Conservation (phyloP, 2,888 invertebrate genomes). For the Abrostola tripartita region DNA sequence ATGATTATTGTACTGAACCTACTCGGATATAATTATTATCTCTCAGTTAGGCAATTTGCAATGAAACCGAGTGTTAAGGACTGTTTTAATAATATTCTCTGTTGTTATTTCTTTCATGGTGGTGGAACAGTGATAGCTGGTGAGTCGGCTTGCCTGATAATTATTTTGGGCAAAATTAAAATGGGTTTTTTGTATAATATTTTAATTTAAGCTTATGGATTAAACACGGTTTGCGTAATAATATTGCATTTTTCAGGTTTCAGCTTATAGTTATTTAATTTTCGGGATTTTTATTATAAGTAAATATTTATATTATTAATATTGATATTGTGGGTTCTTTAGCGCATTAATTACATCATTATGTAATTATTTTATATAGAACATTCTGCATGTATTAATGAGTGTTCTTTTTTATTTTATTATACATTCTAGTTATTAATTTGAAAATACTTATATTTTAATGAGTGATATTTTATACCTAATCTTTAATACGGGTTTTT, state of each 20-base stretch:
- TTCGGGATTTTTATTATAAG: slow-evolving; percentile 8
- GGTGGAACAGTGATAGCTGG: slow-evolving; percentile 80
- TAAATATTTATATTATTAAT: slow-evolving; percentile 1
- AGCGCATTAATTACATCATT: background rate
- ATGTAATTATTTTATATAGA: background rate
- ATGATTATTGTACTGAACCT: too few species aligned
- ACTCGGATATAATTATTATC: too few species aligned
- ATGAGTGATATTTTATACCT: background rate
- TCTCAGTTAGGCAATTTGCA: too few species aligned
- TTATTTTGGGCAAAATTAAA: slow-evolving; percentile 63
- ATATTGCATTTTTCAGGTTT: slow-evolving; percentile 15
- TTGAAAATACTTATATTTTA: background rate
- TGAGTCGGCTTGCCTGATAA: slow-evolving; percentile 78
- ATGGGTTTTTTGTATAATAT: slow-evolving; percentile 52
- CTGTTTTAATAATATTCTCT: slow-evolving; percentile 30
- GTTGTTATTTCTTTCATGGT: slow-evolving; percentile 85
- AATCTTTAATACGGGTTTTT: too few species aligned
- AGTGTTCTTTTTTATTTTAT: too few species aligned
- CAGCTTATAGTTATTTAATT: slow-evolving; percentile 1
- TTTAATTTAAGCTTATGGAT: slow-evolving; percentile 38
- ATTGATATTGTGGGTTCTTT: background rate
- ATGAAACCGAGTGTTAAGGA: background rate
- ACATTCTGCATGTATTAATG: too few species aligned
- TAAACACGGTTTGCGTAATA: slow-evolving; percentile 19
- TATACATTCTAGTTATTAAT: too few species aligned